phyloP scores from a whole-genome alignment of 2,888 invertebrate species.

The Blastobasis adustella region DNA sequence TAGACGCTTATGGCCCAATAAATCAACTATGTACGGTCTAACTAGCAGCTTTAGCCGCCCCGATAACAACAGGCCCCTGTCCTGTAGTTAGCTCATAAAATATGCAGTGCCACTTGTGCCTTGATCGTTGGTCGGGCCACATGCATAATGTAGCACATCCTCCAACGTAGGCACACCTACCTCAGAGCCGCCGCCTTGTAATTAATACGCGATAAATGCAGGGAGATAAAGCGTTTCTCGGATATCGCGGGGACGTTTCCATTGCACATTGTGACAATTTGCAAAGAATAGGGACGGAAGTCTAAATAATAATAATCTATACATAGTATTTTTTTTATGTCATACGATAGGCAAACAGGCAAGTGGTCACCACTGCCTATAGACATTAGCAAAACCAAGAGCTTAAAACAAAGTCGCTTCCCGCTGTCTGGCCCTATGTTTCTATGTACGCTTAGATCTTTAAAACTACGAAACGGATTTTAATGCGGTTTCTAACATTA shows the following conservation, averaged over 20 bases:
- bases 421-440: too few relatives aligned
- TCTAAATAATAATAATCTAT: not conserved
- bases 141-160: constrained; percentile 9
- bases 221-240: constrained; percentile 11
- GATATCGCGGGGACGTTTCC: constrained; percentile 3
- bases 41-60: too few relatives aligned
- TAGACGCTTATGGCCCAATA: too few relatives aligned
- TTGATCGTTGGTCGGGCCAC: constrained; percentile 4
- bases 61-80: constrained; percentile 3
- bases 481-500: too few relatives aligned
- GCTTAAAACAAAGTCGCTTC: too few relatives aligned
- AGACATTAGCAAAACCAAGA: too few relatives aligned
- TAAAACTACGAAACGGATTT: too few relatives aligned
- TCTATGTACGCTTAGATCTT: too few relatives aligned
- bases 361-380: too few relatives aligned
- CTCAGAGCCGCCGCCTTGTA: constrained; percentile 20
- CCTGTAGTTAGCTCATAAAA: constrained; percentile 10
- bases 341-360: too few relatives aligned
- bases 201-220: constrained; percentile 19
- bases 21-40: too few relatives aligned
- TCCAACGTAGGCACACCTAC: constrained; percentile 18
- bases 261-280: not conserved
- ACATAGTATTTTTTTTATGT: too few relatives aligned
- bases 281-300: not conserved
- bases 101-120: constrained; percentile 10